A percentile compares a stretch with the other conserved stretches of the same genome.
Conservation (phyloP, 53 echinoderm and acorn worm species). For the Patiria pectinifera region DNA sequence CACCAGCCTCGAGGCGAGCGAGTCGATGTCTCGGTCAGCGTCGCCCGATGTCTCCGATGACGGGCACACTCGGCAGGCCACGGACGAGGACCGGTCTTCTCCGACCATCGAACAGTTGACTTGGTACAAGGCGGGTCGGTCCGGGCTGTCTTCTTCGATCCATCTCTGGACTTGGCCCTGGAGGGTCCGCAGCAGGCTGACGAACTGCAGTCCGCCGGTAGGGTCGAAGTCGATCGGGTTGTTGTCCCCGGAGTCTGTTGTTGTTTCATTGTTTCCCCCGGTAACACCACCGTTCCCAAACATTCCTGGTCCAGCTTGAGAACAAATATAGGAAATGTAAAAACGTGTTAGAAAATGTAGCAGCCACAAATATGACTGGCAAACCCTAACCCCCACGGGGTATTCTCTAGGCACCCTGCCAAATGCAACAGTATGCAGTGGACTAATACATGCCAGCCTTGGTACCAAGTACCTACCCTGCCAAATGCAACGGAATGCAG, state of each 20-base stretch:
- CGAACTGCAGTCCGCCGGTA: not conserved
- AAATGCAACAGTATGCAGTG: no score
- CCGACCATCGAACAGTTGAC: not conserved
- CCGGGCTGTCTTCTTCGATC: not conserved
- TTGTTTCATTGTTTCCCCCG: not conserved
- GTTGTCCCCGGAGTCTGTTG: not conserved
- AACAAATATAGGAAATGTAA: no score
- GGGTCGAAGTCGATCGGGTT: not conserved
- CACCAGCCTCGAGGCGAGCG: not conserved
- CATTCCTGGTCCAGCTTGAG: no score
- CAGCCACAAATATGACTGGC: no score
- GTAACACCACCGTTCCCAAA: no score
- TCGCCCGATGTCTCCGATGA: not conserved
- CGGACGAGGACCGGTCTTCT: not conserved
- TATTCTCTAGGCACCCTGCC: no score
- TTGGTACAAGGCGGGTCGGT: not conserved
- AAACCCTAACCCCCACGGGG: no score
- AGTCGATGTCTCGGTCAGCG: not conserved
- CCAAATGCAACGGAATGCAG: no score
- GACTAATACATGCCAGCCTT: no score
- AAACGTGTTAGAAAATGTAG: no score
- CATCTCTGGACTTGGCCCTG: not conserved
- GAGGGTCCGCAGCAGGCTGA: constrained; percentile 3
- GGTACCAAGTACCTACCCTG: no score
- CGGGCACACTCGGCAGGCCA: not conserved